Evolutionary conservation across 2,113 vertebrate species (phyloP).

Genomic region (Cyanoramphus novaezelandiae): DNA sequence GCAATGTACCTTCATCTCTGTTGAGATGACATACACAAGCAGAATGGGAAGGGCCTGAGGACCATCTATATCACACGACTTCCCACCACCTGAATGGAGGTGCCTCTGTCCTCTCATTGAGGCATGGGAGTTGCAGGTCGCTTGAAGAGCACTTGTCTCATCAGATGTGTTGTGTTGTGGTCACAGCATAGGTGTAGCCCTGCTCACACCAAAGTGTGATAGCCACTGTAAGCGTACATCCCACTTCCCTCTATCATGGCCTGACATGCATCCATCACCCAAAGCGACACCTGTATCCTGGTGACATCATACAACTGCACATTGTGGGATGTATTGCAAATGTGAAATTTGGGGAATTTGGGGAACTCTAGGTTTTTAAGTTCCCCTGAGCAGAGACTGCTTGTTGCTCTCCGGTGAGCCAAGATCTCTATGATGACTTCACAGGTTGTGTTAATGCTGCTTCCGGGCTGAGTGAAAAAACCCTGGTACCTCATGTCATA

Average conservation of each 20-base stretch:
- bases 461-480: background rate
- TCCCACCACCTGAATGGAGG: background rate
- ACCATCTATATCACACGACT: rapidly evolving
- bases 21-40: rapidly evolving
- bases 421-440: background rate
- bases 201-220: background rate
- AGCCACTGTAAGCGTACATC: background rate
- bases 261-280: background rate
- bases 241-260: background rate
- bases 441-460: background rate
- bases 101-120: background rate
- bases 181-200: background rate
- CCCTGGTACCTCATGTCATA: background rate
- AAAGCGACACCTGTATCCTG: background rate
- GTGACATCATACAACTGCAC: background rate
- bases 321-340: background rate
- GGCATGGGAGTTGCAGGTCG: background rate
- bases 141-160: rapidly evolving
- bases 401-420: background rate
- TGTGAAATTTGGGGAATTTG: background rate
- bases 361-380: rapidly evolving
- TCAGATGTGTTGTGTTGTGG: rapidly evolving
- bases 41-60: background rate
- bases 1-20: background rate
- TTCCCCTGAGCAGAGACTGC: background rate